These are phyloP conservation scores for Drymodes brunneopygia DNA, from an alignment of 2,113 vertebrate genomes.

Conservation along the genomic window DNA sequence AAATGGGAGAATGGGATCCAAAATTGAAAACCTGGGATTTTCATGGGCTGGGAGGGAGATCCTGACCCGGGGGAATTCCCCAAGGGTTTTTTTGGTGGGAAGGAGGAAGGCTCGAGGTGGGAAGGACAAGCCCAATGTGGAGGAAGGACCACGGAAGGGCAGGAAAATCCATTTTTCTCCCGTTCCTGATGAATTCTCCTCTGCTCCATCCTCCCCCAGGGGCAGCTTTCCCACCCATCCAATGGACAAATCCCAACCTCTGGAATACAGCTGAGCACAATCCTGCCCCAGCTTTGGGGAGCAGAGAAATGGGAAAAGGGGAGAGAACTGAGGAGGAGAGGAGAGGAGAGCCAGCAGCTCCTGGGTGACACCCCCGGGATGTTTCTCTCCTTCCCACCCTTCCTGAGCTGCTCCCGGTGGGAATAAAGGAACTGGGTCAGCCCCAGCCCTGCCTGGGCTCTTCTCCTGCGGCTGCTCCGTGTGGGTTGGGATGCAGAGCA, in stretches of 20 bases:
- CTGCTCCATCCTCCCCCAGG: not conserved
- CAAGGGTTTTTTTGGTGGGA: not conserved
- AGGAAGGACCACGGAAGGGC: not conserved
- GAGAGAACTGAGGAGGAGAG: no score
- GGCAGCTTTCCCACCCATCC: no score
- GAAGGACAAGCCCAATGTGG: not conserved
- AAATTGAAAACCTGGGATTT: not conserved
- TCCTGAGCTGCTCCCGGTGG: not conserved
- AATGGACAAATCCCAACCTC: not conserved
- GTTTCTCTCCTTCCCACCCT: not conserved
- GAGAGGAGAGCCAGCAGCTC: not conserved
- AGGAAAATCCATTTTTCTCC: not conserved
- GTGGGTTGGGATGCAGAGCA: not conserved
- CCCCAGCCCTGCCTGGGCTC: not conserved
- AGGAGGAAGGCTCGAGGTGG: not conserved
- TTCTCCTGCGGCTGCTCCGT: not conserved
- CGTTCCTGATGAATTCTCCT: not conserved
- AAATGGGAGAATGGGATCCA: accelerated
- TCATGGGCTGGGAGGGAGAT: not conserved
- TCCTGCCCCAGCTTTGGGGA: not conserved
- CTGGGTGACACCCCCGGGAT: not conserved
- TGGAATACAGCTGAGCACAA: not conserved
- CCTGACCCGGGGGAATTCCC: not conserved
- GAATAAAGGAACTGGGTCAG: not conserved
- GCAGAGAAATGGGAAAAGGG: not conserved